These are phyloP conservation scores for Ambastaia sidthimunki DNA, from an alignment of 2,797 vertebrate species.

Conservation along the genomic window DNA sequence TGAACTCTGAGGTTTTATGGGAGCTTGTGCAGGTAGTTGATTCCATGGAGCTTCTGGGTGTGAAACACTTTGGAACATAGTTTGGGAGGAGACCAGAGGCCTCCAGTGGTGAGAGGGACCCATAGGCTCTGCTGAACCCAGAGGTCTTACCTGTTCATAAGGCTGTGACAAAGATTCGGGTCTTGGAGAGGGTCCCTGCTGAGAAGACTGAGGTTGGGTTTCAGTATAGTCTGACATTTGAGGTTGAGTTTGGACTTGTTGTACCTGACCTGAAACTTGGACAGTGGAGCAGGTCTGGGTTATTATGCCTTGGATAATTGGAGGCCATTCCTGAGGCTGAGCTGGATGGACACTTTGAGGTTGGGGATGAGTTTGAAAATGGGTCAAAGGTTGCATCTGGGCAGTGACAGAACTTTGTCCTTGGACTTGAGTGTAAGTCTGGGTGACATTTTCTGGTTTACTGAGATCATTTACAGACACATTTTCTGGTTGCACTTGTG, in stretches of 20 bases:
- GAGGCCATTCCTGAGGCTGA: slow-evolving; percentile 51
- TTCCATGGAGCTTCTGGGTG: slow-evolving; percentile 61
- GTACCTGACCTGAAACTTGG: slow-evolving; percentile 53
- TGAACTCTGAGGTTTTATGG: slow-evolving; percentile 54
- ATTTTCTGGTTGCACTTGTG: slow-evolving; percentile 9
- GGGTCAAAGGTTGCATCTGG: slow-evolving; percentile 11
- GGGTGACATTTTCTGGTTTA: slow-evolving; percentile 20
- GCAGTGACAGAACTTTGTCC: slow-evolving; percentile 32
- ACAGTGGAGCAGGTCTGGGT: slow-evolving; percentile 45
- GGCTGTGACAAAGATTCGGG: slow-evolving; percentile 40
- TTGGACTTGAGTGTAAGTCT: slow-evolving; percentile 37
- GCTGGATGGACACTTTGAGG: slow-evolving; percentile 30
- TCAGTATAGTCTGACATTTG: slow-evolving; percentile 56
- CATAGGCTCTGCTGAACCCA: slow-evolving; percentile 38
- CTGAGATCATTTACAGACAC: not conserved
- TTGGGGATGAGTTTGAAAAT: slow-evolving; percentile 46
- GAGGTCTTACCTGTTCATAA: slow-evolving; percentile 61
- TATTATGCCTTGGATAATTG: slow-evolving; percentile 19
- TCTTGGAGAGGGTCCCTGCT: slow-evolving; percentile 37
- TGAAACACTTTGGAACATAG: slow-evolving; percentile 6
- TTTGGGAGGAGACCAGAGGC: slow-evolving; percentile 49
- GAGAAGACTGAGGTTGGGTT: slow-evolving; percentile 34
- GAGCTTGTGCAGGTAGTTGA: slow-evolving; percentile 59
- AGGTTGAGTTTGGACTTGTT: slow-evolving; percentile 54
- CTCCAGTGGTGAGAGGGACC: slow-evolving; percentile 66